Evolutionary conservation across 2,797 vertebrate genomes (phyloP).

Genomic region (Pipistrellus nathusii): DNA sequence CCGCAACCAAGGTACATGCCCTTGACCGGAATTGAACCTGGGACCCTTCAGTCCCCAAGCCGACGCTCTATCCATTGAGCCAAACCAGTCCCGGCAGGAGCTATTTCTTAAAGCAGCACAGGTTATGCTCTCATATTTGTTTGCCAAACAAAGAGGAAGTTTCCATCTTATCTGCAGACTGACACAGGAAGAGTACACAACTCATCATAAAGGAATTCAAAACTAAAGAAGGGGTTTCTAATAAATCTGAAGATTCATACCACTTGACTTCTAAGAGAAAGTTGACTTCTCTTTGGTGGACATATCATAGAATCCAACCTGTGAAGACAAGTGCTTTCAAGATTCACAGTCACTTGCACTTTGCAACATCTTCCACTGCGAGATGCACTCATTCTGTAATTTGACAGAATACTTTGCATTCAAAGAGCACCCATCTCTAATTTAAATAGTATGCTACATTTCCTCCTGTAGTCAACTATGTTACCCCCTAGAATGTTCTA

Average conservation of each 20-base stretch:
- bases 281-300: neutral
- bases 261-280: conserved; percentile 12
- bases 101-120: conserved; percentile 1
- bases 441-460: conserved; percentile 4
- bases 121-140: neutral
- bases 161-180: neutral
- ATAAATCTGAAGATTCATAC: conserved; percentile 6
- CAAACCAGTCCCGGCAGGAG: too few species aligned
- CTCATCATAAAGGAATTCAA: neutral
- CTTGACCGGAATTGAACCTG: too few species aligned
- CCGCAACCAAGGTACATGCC: too few species aligned
- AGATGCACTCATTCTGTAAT: conserved; percentile 61
- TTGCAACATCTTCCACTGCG: conserved; percentile 59
- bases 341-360: conserved; percentile 31
- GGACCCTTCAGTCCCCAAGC: too few species aligned
- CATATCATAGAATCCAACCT: neutral
- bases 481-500: neutral
- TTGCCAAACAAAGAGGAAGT: neutral
- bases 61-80: too few species aligned
- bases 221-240: conserved; percentile 14
- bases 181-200: conserved; percentile 6
- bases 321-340: neutral
- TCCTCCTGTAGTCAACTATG: neutral
- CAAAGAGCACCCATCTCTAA: conserved; percentile 56
- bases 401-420: conserved; percentile 28